Conservation (phyloP, 2,113 vertebrate species). For the Tetrao urogallus region DNA sequence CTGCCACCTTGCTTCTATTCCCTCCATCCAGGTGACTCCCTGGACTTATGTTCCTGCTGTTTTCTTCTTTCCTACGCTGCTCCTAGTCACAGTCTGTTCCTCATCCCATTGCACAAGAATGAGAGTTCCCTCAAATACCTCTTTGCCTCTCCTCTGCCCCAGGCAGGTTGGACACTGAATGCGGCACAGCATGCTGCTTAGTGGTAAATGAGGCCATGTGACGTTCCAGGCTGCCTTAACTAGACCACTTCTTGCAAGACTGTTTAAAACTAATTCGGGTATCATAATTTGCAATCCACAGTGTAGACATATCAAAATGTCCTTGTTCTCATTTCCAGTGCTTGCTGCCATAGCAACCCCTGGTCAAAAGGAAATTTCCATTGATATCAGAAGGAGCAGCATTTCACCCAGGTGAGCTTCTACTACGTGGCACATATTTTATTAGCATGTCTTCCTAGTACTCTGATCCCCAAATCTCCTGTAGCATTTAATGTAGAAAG, state of each 20-base stretch:
- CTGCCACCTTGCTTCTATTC: background rate
- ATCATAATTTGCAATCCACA: slow-evolving; percentile 74
- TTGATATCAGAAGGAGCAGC: slow-evolving; percentile 75
- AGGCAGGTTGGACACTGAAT: background rate
- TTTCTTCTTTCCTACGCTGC: background rate
- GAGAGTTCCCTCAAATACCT: background rate
- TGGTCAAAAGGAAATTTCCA: slow-evolving; percentile 75
- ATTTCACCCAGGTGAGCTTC: slow-evolving; percentile 74
- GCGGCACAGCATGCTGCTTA: background rate
- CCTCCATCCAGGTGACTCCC: background rate
- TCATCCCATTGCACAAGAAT: background rate
- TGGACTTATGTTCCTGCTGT: background rate
- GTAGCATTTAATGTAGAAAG: slow-evolving; percentile 7
- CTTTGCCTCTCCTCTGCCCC: background rate
- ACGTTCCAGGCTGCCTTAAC: slow-evolving; percentile 51
- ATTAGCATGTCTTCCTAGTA: slow-evolving; percentile 60
- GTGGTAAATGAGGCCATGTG: slow-evolving; percentile 39
- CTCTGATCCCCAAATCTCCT: slow-evolving; percentile 37
- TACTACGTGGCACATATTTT: slow-evolving; percentile 65
- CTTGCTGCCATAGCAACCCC: slow-evolving; percentile 72
- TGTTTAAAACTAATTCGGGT: slow-evolving; percentile 71
- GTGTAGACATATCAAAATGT: slow-evolving; percentile 76
- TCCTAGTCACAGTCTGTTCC: background rate
- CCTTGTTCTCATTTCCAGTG: slow-evolving; percentile 74
- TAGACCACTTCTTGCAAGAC: slow-evolving; percentile 64